A percentile compares a stretch with the other conserved stretches of the same genome.
Conservation (phyloP, 2,113 vertebrate species). For the Pandion haliaetus region DNA sequence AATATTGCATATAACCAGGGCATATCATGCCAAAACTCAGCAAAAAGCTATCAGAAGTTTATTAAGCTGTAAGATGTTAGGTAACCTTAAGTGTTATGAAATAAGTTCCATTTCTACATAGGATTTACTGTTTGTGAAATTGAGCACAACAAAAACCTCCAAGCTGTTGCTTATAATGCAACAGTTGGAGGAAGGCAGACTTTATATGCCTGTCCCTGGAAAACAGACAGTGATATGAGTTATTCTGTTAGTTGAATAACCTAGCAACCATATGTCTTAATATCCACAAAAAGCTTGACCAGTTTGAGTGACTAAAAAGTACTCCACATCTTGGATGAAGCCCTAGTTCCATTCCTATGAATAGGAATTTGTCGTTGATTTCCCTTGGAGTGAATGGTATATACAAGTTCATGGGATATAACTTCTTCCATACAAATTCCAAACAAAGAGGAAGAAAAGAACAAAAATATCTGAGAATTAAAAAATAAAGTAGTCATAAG, state of each 20-base stretch:
- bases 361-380: background rate
- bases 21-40: background rate
- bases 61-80: background rate
- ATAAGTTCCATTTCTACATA: background rate
- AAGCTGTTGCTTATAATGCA: background rate
- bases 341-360: background rate
- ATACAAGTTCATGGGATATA: background rate
- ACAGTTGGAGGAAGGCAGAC: background rate
- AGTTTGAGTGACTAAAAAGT: background rate
- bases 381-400: background rate
- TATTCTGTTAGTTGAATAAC: background rate
- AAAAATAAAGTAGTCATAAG: background rate
- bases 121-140: background rate
- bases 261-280: background rate
- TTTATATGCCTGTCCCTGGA: background rate
- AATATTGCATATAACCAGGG: background rate
- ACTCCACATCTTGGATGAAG: background rate
- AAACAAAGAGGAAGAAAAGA: background rate
- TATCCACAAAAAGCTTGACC: background rate
- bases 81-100: background rate
- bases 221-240: background rate
- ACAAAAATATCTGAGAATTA: background rate
- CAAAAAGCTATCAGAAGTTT: background rate
- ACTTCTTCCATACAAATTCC: background rate
- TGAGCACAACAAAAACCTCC: background rate